Evolutionary conservation across 2,797 vertebrate genomes (phyloP).

Genomic region (Pampus argenteus): DNA sequence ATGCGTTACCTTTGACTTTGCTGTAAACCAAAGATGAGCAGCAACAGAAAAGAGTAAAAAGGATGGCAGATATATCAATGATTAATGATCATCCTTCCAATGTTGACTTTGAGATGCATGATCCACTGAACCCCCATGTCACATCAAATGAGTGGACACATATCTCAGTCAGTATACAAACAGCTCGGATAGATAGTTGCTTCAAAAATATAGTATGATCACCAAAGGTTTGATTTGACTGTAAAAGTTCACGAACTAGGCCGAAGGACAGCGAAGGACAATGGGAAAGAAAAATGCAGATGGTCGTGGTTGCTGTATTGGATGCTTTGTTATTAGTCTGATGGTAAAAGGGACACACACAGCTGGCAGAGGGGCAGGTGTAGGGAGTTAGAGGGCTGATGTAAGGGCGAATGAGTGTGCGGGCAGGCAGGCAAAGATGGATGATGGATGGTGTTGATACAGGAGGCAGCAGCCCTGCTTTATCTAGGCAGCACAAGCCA

Average conservation of each 20-base stretch:
- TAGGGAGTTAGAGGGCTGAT: constrained; percentile 63
- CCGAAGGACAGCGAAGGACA: neutral
- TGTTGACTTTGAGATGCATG: constrained; percentile 57
- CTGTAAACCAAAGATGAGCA: constrained; percentile 45
- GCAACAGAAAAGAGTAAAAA: constrained; percentile 43
- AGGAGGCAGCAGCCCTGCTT: constrained; percentile 80
- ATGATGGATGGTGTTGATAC: constrained; percentile 89
- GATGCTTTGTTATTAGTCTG: constrained; percentile 41
- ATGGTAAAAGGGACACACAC: constrained; percentile 29
- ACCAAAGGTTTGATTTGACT: constrained; percentile 5
- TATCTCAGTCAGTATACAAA: neutral
- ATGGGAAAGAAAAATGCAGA: constrained; percentile 10
- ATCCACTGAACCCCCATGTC: constrained; percentile 29
- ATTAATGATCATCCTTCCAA: constrained; percentile 70
- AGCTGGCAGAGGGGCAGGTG: constrained; percentile 70
- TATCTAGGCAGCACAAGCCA: constrained; percentile 86
- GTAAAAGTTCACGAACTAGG: constrained; percentile 27
- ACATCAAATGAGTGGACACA: constrained; percentile 10
- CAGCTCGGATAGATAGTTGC: neutral
- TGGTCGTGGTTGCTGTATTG: constrained; percentile 6
- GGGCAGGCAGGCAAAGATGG: constrained; percentile 76
- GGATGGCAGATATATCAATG: constrained; percentile 53
- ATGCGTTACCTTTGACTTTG: constrained; percentile 36
- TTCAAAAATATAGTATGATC: constrained; percentile 2
- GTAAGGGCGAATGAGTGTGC: constrained; percentile 52